Conservation (phyloP, 2,888 invertebrate genomes). For the Liodrosophila aerea region DNA sequence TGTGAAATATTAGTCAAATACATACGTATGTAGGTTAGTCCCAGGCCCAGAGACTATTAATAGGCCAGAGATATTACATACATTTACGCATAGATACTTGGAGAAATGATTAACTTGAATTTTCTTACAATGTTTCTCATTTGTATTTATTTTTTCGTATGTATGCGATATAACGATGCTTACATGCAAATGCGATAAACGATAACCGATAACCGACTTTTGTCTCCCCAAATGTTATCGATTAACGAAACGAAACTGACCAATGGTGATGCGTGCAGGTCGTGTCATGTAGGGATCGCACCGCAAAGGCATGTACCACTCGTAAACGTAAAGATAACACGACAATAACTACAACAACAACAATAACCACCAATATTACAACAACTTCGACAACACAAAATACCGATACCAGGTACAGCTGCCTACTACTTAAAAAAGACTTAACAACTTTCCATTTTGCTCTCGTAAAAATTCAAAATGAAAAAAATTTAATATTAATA, state of each 20-base stretch:
- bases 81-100: too few relatives aligned
- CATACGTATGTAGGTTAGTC: neutral
- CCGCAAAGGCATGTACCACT: constrained; percentile 73
- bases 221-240: constrained; percentile 28
- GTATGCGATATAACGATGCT: constrained; percentile 36
- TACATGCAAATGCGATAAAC: too few relatives aligned
- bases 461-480: constrained; percentile 52
- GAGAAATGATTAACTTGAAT: too few relatives aligned
- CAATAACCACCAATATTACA: constrained; percentile 43
- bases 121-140: neutral
- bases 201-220: constrained; percentile 8
- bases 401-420: constrained; percentile 78
- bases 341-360: constrained; percentile 66
- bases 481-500: constrained; percentile 11
- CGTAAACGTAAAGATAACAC: constrained; percentile 73
- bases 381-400: constrained; percentile 69
- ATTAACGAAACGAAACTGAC: constrained; percentile 28
- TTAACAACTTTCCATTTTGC: constrained; percentile 66
- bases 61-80: neutral
- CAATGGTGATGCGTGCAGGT: constrained; percentile 73
- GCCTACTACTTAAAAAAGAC: constrained; percentile 46
- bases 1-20: neutral
- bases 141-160: too few relatives aligned
- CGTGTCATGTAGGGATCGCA: constrained; percentile 80
- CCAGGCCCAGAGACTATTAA: neutral